Percentiles rank a stretch among this genome's conserved stretches.
Conservation (phyloP, 2,888 invertebrate genomes). For the Camptogramma bilineatum region DNA sequence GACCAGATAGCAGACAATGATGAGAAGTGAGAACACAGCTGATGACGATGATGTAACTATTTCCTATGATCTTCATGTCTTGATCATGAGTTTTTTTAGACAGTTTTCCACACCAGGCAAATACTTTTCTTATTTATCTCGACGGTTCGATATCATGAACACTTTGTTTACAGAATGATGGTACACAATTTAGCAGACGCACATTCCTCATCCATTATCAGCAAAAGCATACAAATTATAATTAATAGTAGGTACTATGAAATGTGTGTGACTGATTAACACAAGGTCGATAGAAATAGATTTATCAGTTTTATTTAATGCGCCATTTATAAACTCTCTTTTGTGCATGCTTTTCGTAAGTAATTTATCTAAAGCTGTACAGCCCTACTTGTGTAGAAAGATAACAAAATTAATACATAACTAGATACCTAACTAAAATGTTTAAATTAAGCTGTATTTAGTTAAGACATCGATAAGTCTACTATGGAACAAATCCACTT, state of each 20-base stretch:
- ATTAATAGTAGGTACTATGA: conserved; percentile 54
- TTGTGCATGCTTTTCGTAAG: background rate
- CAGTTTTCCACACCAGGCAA: background rate
- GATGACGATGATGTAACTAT: background rate
- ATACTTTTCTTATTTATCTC: background rate
- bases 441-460: too few relatives aligned
- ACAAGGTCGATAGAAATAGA: conserved; percentile 38
- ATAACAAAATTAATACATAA: too few relatives aligned
- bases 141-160: background rate
- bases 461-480: too few relatives aligned
- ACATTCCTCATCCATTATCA: conserved; percentile 45
- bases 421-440: too few relatives aligned
- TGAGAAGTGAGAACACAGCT: background rate
- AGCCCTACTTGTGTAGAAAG: too few relatives aligned
- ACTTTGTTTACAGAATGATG: background rate
- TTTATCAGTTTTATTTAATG: conserved; percentile 7
- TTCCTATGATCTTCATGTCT: background rate
- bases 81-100: background rate
- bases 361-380: background rate
- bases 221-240: conserved; percentile 43
- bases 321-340: conserved; percentile 2
- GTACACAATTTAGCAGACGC: conserved; percentile 4
- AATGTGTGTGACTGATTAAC: conserved; percentile 63
- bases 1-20: background rate
- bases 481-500: too few relatives aligned